These are phyloP conservation scores for Macaca nemestrina DNA, from an alignment of 2,113 vertebrate species.

Conservation along the genomic window DNA sequence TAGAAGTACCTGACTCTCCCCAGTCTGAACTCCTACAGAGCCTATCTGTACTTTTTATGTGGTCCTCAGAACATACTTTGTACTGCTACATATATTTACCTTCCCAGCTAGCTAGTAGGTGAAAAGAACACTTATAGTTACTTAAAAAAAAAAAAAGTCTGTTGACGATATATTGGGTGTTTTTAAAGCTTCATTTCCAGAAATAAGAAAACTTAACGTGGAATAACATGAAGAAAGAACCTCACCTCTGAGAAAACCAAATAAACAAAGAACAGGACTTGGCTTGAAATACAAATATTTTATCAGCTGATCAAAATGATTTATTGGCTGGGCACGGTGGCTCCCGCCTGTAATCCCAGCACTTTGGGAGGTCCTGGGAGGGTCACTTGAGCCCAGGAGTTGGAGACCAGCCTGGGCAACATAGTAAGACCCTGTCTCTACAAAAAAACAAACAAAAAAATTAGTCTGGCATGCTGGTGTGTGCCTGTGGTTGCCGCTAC, in stretches of 20 bases:
- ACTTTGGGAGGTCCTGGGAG: not conserved
- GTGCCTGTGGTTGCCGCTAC: not conserved
- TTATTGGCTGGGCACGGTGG: not conserved
- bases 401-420: not conserved
- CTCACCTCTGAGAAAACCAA: not conserved
- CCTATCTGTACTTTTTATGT: not conserved
- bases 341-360: not conserved
- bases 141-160: not conserved
- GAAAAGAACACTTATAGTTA: constrained; percentile 1
- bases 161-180: not conserved
- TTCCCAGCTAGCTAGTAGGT: not conserved
- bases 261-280: constrained; percentile 42
- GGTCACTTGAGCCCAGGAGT: not conserved
- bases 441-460: not conserved
- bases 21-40: not conserved
- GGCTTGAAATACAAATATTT: constrained; percentile 54
- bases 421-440: not conserved
- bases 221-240: not conserved
- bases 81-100: constrained; percentile 21
- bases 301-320: constrained; percentile 50
- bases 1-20: not conserved
- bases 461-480: not conserved
- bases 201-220: constrained; percentile 45
- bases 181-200: constrained; percentile 35
- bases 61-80: not conserved